These are phyloP conservation scores for Phrynosoma platyrhinos DNA, from an alignment of 2,113 vertebrate genomes.

Conservation along the genomic window DNA sequence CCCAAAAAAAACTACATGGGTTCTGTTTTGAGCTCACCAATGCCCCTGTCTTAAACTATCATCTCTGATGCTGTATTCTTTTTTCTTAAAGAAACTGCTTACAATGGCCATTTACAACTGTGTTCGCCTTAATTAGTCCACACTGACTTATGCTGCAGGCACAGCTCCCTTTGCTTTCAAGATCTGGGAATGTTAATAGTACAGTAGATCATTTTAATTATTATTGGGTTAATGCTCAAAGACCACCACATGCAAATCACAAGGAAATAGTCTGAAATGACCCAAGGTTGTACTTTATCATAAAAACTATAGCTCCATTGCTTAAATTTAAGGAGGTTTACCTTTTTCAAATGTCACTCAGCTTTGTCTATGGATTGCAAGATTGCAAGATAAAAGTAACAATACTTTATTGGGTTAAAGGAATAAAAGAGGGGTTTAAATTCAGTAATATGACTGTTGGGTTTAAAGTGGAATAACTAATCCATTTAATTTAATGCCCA, in stretches of 20 bases:
- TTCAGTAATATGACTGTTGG: neutral
- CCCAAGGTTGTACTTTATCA: conserved; percentile 73
- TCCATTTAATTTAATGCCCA: neutral
- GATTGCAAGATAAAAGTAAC: neutral
- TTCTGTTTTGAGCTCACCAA: conserved; percentile 58
- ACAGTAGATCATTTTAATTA: conserved; percentile 84
- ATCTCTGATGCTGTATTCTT: conserved; percentile 70
- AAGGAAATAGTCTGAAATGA: conserved; percentile 74
- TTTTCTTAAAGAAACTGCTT: conserved; percentile 69
- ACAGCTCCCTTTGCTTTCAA: conserved; percentile 78
- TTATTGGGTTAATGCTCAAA: conserved; percentile 80
- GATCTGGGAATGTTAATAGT: conserved; percentile 84
- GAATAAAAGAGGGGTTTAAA: neutral
- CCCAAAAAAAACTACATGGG: conserved; percentile 37
- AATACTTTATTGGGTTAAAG: neutral
- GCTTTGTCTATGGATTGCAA: neutral
- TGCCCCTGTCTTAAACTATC: conserved; percentile 54
- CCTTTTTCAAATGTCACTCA: conserved; percentile 77
- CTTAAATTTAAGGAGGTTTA: conserved; percentile 70
- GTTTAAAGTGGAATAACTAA: neutral
- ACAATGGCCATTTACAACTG: conserved; percentile 74
- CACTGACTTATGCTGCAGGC: conserved; percentile 71
- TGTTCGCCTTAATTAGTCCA: conserved; percentile 80
- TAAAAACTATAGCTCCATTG: conserved; percentile 72
- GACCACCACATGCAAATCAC: conserved; percentile 77